Percentiles rank a stretch among this genome's conserved stretches.
These are phyloP conservation scores for Drosophila melanocephala DNA, from an alignment of 2,888 invertebrate genomes.

Conservation along the genomic window DNA sequence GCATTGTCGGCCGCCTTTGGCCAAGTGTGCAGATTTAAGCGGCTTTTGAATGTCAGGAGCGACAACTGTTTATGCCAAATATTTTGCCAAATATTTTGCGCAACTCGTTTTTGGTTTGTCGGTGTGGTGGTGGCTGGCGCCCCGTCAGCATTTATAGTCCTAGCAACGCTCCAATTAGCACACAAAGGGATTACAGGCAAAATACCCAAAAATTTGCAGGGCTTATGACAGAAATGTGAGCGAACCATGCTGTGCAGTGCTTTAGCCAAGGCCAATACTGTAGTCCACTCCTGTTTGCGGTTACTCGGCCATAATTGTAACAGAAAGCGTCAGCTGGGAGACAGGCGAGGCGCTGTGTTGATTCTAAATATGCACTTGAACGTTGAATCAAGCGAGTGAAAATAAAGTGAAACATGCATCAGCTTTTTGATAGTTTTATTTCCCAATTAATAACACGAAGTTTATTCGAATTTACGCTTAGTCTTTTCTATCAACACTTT, in stretches of 20 bases:
- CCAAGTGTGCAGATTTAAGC: slow-evolving; percentile 64
- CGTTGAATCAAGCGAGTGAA: slow-evolving; percentile 34
- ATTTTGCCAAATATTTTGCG: slow-evolving; percentile 52
- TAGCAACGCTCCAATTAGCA: slow-evolving; percentile 75
- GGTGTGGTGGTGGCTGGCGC: neutral
- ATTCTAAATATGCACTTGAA: slow-evolving; percentile 44
- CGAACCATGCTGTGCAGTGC: slow-evolving; percentile 10
- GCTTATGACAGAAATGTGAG: slow-evolving; percentile 32
- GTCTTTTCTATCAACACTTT: no score
- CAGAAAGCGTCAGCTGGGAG: slow-evolving; percentile 16
- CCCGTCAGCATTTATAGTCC: slow-evolving; percentile 49
- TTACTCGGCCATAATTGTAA: slow-evolving; percentile 60
- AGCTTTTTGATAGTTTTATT: no score
- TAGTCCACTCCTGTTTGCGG: slow-evolving; percentile 44
- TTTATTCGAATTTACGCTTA: no score
- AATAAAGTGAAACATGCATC: slow-evolving; percentile 56
- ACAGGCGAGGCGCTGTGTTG: neutral
- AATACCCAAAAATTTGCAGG: slow-evolving; percentile 59
- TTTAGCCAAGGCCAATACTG: slow-evolving; percentile 40
- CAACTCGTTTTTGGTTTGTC: slow-evolving; percentile 25
- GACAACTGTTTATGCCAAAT: slow-evolving; percentile 63
- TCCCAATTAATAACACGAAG: no score
- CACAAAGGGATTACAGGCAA: slow-evolving; percentile 72
- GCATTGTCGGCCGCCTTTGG: slow-evolving; percentile 48
- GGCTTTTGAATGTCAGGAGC: slow-evolving; percentile 50